Evolutionary conservation across 2,888 invertebrate genomes (phyloP).

Genomic region (Celastrina argiolus): DNA sequence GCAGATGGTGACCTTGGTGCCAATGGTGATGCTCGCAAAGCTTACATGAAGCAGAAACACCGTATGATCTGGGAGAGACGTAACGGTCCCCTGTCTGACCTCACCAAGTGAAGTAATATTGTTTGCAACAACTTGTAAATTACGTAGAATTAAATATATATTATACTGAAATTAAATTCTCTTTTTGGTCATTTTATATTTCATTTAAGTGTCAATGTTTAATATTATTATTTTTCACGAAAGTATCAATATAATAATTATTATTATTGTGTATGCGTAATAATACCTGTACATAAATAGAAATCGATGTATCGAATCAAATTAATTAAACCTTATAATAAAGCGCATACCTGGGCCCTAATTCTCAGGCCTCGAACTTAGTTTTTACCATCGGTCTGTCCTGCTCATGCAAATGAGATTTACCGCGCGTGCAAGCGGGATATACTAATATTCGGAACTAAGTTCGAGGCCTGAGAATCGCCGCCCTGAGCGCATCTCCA

Average conservation of each 20-base stretch:
- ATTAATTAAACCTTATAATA: slow-evolving; percentile 8
- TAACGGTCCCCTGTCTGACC: slow-evolving; percentile 81
- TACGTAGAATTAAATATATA: slow-evolving; percentile 41
- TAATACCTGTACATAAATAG: too few relatives aligned
- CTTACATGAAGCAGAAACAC: slow-evolving; percentile 99
- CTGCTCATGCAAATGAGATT: too few relatives aligned
- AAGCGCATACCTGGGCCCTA: slow-evolving; percentile 31
- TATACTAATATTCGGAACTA: too few relatives aligned
- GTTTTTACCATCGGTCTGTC: too few relatives aligned
- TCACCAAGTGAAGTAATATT: slow-evolving; percentile 46
- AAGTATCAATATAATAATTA: too few relatives aligned
- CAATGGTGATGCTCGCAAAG: slow-evolving; percentile 82
- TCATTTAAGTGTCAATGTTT: background rate
- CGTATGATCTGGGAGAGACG: slow-evolving; percentile 98
- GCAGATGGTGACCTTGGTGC: slow-evolving; percentile 95
- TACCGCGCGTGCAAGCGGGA: too few relatives aligned
- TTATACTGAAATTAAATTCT: background rate
- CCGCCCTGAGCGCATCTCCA: slow-evolving; percentile 38
- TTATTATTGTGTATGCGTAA: too few relatives aligned
- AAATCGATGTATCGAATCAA: too few relatives aligned
- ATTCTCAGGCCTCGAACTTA: too few relatives aligned
- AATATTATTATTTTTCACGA: too few relatives aligned
- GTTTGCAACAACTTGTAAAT: slow-evolving; percentile 30
- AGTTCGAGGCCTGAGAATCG: too few relatives aligned
- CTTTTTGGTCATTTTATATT: background rate